These are phyloP conservation scores for Caenorhabditis zanzibari DNA, from an alignment of 2,888 invertebrate species.

Conservation along the genomic window DNA sequence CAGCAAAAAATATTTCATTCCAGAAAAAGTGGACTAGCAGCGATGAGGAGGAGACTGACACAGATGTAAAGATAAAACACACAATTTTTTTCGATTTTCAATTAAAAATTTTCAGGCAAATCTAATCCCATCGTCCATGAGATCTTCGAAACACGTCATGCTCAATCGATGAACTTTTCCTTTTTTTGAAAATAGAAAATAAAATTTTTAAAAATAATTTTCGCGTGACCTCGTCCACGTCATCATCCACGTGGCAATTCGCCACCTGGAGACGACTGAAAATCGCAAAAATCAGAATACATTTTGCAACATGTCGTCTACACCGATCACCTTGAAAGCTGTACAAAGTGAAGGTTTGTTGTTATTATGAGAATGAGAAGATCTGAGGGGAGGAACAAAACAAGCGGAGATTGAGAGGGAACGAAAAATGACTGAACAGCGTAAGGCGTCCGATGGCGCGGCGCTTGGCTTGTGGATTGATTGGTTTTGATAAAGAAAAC, in stretches of 20 bases:
- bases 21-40: constrained; percentile 34
- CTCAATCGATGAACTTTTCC: constrained; percentile 39
- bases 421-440: constrained; percentile 25
- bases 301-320: constrained; percentile 49
- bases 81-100: background rate
- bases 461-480: constrained; percentile 30
- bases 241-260: background rate
- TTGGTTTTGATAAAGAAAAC: constrained; percentile 46
- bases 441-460: background rate
- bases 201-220: constrained; percentile 1
- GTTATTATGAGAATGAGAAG: background rate
- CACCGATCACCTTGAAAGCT: constrained; percentile 55
- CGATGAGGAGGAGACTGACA: constrained; percentile 59
- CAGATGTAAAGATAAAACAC: constrained; percentile 52
- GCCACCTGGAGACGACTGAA: too few relatives aligned
- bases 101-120: constrained; percentile 34
- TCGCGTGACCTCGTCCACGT: constrained; percentile 19
- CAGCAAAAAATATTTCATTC: too few relatives aligned
- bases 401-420: background rate
- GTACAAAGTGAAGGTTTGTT: constrained; percentile 59
- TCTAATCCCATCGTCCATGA: constrained; percentile 51
- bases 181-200: background rate
- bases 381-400: background rate
- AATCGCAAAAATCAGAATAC: background rate
- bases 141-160: constrained; percentile 11